A percentile compares a stretch with the other conserved stretches of the same genome.
Evolutionary conservation across 2,113 vertebrate genomes (phyloP).

Genomic region (Perca fluviatilis): DNA sequence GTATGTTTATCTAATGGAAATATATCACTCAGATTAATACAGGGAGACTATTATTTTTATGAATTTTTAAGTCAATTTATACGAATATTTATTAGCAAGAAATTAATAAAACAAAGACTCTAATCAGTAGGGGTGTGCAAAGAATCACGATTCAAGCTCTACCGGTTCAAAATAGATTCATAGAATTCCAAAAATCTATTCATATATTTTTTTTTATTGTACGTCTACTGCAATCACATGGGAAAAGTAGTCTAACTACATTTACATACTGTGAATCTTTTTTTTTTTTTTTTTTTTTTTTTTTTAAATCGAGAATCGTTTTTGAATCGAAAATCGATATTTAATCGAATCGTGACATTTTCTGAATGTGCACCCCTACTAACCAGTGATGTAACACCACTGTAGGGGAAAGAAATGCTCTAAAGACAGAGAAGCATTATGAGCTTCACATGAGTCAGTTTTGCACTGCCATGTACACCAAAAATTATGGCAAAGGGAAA

Average conservation of each 20-base stretch:
- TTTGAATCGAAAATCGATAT: no score
- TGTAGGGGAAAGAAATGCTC: not conserved
- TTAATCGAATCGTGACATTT: no score
- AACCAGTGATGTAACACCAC: constrained; percentile 23
- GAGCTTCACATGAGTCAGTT: constrained; percentile 6
- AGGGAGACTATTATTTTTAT: constrained; percentile 1
- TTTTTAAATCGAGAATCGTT: no score
- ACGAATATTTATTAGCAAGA: constrained; percentile 27
- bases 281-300: no score
- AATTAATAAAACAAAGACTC: constrained; percentile 14
- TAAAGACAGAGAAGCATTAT: constrained; percentile 18
- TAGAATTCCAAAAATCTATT: no score
- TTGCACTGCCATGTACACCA: not conserved
- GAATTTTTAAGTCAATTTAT: not conserved
- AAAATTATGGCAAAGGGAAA: no score
- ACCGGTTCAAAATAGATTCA: no score
- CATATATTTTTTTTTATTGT: no score
- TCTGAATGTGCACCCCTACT: not conserved
- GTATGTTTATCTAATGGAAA: not conserved
- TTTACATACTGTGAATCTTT: no score
- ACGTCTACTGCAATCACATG: no score
- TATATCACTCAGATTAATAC: constrained; percentile 22
- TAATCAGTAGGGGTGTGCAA: not conserved
- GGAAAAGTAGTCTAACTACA: no score
- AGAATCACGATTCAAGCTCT: no score